Conservation (phyloP, 2,797 vertebrate species). For the Acipenser oxyrinchus region DNA sequence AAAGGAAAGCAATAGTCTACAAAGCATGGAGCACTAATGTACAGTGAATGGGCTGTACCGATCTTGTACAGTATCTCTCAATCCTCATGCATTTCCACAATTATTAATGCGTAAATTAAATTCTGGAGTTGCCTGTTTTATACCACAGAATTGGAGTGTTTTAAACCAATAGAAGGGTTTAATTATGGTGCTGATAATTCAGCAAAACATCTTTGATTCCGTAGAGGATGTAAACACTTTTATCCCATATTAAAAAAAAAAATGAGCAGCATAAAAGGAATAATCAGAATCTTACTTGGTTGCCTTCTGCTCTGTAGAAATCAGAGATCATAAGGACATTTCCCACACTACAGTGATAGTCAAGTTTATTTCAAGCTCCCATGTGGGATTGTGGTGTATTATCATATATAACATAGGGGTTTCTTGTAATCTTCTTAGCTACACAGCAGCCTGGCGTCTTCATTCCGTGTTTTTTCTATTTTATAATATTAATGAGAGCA, state of each 20-base stretch:
- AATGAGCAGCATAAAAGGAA: conserved; percentile 68
- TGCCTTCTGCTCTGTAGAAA: conserved; percentile 92
- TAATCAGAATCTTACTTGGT: conserved; percentile 82
- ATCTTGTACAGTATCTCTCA: neutral
- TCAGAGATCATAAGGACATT: conserved; percentile 88
- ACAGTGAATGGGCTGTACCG: no score
- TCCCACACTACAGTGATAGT: conserved; percentile 68
- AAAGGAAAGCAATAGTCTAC: conserved; percentile 52
- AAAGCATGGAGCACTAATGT: conserved; percentile 19
- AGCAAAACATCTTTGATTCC: conserved; percentile 59
- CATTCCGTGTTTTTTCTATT: conserved; percentile 95
- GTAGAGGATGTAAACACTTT: conserved; percentile 64
- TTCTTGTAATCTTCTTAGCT: conserved; percentile 97
- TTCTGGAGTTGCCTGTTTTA: neutral
- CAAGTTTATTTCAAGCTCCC: conserved; percentile 86
- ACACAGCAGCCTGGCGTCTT: conserved; percentile 83
- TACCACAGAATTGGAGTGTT: no score
- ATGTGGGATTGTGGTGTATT: conserved; percentile 89
- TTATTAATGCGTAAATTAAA: neutral
- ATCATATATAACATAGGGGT: conserved; percentile 87
- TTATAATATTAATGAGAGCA: conserved; percentile 94
- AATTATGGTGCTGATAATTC: conserved; percentile 65
- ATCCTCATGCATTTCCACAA: neutral
- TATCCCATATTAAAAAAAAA: conserved; percentile 54
- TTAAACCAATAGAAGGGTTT: conserved; percentile 48